phyloP scores from a whole-genome alignment of 2,888 invertebrate genomes.

The Rhingia rostrata region DNA sequence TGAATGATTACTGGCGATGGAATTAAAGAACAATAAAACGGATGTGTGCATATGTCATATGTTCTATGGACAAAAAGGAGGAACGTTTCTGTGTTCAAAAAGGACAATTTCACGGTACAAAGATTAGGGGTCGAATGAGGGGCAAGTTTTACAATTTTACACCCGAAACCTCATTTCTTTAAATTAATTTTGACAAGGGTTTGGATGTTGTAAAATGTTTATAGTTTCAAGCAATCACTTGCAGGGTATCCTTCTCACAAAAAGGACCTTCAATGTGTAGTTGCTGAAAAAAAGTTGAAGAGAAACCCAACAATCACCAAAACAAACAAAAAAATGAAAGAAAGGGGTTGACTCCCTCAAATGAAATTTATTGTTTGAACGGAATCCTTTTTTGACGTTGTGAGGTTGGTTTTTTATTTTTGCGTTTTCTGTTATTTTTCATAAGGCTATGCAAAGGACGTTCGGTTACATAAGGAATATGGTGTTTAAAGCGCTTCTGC shows the following conservation, averaged over 20 bases:
- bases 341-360: constrained; percentile 10
- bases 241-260: constrained; percentile 15
- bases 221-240: constrained; percentile 54
- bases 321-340: constrained; percentile 2
- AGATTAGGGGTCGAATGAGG: constrained; percentile 37
- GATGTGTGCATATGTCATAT: not conserved
- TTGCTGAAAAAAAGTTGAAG: too few relatives aligned
- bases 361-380: constrained; percentile 55
- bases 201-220: constrained; percentile 14
- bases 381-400: constrained; percentile 36
- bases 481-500: constrained; percentile 44
- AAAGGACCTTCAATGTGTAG: constrained; percentile 39
- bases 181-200: constrained; percentile 48
- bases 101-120: constrained; percentile 33
- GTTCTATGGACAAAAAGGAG: not conserved
- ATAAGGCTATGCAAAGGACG: constrained; percentile 48
- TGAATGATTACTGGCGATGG: constrained; percentile 50
- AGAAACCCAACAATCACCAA: not conserved
- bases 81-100: not conserved
- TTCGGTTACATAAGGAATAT: constrained; percentile 36
- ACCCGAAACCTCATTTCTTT: constrained; percentile 8
- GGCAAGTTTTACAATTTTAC: constrained; percentile 12
- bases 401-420: constrained; percentile 9
- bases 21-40: constrained; percentile 22
- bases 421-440: constrained; percentile 3